These are phyloP conservation scores for Hirtodrosophila alboralis DNA, from an alignment of 2,888 invertebrate genomes.

Conservation along the genomic window DNA sequence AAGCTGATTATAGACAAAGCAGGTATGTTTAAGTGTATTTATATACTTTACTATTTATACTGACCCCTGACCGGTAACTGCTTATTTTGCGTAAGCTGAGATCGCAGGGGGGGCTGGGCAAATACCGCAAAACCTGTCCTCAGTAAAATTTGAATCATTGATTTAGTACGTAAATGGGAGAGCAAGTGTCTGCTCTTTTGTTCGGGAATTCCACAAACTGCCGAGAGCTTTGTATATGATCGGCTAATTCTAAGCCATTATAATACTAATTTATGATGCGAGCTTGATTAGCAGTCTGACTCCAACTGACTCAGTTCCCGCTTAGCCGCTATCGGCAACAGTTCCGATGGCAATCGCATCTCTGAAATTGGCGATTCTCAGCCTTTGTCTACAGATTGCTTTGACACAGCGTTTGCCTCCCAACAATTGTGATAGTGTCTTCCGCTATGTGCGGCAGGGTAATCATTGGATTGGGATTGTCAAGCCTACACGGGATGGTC, in stretches of 20 bases:
- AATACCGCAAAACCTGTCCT: slow-evolving; percentile 55
- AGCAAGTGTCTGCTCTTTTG: neutral
- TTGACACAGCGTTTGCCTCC: slow-evolving; percentile 45
- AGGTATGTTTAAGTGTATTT: no score
- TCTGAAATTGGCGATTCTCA: slow-evolving; percentile 16
- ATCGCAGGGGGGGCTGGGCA: slow-evolving; percentile 31
- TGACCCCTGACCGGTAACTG: slow-evolving; percentile 25
- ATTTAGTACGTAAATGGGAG: neutral
- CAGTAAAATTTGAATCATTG: neutral
- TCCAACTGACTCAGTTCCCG: slow-evolving; percentile 40
- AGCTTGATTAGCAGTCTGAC: slow-evolving; percentile 8
- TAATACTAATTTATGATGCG: slow-evolving; percentile 11
- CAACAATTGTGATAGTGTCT: slow-evolving; percentile 48
- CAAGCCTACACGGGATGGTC: slow-evolving; percentile 36
- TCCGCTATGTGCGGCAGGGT: slow-evolving; percentile 39
- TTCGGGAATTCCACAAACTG: slow-evolving; percentile 31
- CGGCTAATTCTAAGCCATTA: neutral
- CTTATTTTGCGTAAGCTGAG: slow-evolving; percentile 7
- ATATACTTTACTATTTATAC: no score
- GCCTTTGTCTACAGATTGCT: slow-evolving; percentile 22
- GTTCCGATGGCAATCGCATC: slow-evolving; percentile 44
- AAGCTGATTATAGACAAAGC: no score
- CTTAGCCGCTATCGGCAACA: slow-evolving; percentile 39
- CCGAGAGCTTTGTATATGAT: neutral
- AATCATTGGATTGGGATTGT: slow-evolving; percentile 47